phyloP scores from a whole-genome alignment of 2,888 invertebrate genomes.

The Papilio gigon region DNA sequence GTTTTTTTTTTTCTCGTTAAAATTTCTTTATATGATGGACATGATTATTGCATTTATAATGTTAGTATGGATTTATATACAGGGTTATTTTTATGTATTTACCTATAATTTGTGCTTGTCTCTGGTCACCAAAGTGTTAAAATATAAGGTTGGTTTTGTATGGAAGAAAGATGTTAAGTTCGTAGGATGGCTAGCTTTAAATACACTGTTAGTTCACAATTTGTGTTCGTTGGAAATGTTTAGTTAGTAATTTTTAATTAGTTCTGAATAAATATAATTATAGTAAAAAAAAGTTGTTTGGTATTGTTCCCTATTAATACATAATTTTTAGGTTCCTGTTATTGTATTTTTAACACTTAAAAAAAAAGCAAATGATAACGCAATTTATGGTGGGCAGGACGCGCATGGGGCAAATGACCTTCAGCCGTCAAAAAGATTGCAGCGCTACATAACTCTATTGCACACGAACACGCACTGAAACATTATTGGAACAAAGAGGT shows the following conservation, averaged over 20 bases:
- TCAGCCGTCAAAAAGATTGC: no score
- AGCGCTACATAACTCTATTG: no score
- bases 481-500: background rate
- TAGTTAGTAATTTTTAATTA: slow-evolving; percentile 61
- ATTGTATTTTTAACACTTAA: no score
- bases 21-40: slow-evolving; percentile 12
- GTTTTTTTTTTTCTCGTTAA: background rate
- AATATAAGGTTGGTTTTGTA: slow-evolving; percentile 42
- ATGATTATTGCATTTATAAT: background rate
- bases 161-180: slow-evolving; percentile 48
- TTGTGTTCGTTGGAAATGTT: slow-evolving; percentile 56
- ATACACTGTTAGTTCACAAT: slow-evolving; percentile 62
- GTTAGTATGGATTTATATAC: slow-evolving; percentile 5
- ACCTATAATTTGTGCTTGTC: background rate
- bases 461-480: no score
- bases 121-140: slow-evolving; percentile 22
- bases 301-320: slow-evolving; percentile 19
- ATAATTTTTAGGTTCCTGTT: background rate
- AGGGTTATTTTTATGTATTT: slow-evolving; percentile 1
- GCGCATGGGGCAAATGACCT: no score
- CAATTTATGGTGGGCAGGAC: no score
- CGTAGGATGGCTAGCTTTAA: slow-evolving; percentile 76
- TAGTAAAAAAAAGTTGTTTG: slow-evolving; percentile 42
- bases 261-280: slow-evolving; percentile 63
- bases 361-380: no score